Base-by-base conservation (phyloP, 2,113 vertebrate species). In the Sisor rabdophorus region DNA sequence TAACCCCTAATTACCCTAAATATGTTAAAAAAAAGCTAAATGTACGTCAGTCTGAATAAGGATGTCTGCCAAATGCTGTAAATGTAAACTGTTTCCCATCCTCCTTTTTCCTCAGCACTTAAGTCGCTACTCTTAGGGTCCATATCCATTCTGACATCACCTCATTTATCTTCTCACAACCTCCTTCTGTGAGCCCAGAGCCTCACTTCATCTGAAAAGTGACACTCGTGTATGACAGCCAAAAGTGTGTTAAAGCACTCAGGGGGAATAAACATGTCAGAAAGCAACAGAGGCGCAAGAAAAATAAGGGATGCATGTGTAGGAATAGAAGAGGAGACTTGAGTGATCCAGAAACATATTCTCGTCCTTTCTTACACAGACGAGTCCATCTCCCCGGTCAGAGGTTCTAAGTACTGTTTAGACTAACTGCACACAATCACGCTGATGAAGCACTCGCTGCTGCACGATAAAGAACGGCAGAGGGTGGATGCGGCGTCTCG, bases 401-500 rank as follows among this genome's bases (percentile, higher is more conserved):
- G 75, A 2, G 13, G 56, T 52, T 40, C 56, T 68, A 68, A 63
- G 50, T 78, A 79, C 80, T 89, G 89, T 91, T 91, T 90, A 88
- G 87, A 89, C 88, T 90, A 86, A 83, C 75, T 71, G 70, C 71
- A 87, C 87, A 91, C 85, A 87, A 86, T 86, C 85, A 81, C 64
- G 80, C 79, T 81, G 82, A 82, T 87, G 86, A 88, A 82, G 80
- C 24, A 36, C 30, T 80, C 68, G 52, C 36, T 73, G 58, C 79
- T 68, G 78, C n/a, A 65, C 26, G 80, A 78, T 70, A 65, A 78
- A 80, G 68, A 44, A 64, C 40, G 32, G 47, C 13, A 72, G 50
- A 73, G 60, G 28, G 47, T 78, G 79, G 78, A 83, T 73, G 60
- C 76, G 61, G 83, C 80, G 69, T 71, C 78, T 58, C 86, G 87